Evolutionary conservation across 1,140 invertebrate species (phyloP), one percentile per base, ranked within the genome.

Genomic region (Diachasmimorpha longicaudata): DNA sequence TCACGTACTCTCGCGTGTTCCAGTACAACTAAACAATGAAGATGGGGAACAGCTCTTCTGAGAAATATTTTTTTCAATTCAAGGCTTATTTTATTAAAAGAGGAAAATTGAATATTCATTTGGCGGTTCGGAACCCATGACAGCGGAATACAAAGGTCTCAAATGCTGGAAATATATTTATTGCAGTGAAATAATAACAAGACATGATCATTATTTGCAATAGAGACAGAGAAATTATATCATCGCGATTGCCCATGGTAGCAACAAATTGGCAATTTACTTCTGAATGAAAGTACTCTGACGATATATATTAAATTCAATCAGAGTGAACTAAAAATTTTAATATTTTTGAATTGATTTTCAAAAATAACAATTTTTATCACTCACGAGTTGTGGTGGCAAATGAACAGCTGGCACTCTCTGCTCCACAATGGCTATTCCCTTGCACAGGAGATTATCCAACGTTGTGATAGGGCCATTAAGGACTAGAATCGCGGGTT

Each of bases 361-460:
- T 9, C 75, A n/a, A n/a, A n/a, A n/a, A 9, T 37, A 31, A 42
- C 36, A 19, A 25, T 69, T 13, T 67, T 81, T 72, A 31, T 14
- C 63, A 84, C 88, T 92, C 89, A 95, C 95, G 86, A 93, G 90
- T 89, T 95, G 90, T 2, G 94, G 94, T 6, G 93, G 93, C 73
- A 95, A 86, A 86, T 94, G 91, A 63, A 95, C 92, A 0, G 92
- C 91, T 0, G 94, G 94, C n/a, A 95, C 91, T 77, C 91, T 91
- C 79, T 94, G 91, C 81, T 95, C 94, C 0, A 95, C 92, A 8
- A 94, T 91, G 81, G 95, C 94, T 55, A 96, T 91, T 25, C 93
- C 93, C 83, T 92, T 93, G 84, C 94, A 95, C 39, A 95, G 90
- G 21, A 95, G 88, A 58, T 90, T 90, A 85, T 96, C 95, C 13